phyloP scores from a whole-genome alignment of 2,113 vertebrate genomes.

The Bufo gargarizans region DNA sequence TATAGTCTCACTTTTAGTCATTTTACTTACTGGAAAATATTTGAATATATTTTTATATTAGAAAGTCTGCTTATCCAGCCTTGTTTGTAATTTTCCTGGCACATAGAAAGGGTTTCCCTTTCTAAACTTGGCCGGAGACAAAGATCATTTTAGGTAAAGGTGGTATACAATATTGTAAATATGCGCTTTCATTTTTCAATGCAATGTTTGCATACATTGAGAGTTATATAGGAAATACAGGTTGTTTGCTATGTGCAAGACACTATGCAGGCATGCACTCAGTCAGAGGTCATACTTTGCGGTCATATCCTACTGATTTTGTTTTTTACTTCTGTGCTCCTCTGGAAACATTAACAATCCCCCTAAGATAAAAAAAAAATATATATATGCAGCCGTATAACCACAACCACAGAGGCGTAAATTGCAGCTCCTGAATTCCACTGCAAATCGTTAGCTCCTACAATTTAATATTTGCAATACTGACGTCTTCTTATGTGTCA shows the following conservation, averaged over 20 bases:
- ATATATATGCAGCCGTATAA: no score
- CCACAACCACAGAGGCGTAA: no score
- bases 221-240: background rate
- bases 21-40: slow-evolving; percentile 35
- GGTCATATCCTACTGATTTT: no score
- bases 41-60: slow-evolving; percentile 20
- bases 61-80: background rate
- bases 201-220: background rate
- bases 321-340: no score
- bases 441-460: no score
- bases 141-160: slow-evolving; percentile 2
- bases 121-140: background rate
- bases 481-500: no score
- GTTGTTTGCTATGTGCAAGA: background rate
- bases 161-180: background rate
- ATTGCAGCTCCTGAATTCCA: no score
- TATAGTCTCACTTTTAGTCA: slow-evolving; percentile 25
- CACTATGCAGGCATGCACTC: background rate
- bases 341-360: no score
- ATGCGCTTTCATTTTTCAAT: no score
- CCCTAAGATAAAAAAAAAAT: no score
- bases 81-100: slow-evolving; percentile 29
- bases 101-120: background rate
- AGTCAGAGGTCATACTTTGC: background rate
- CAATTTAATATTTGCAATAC: no score